Evolutionary conservation across 2,888 invertebrate genomes (phyloP), one percentile per base, ranked within the genome.

Genomic region (Dusona sp.): DNA sequence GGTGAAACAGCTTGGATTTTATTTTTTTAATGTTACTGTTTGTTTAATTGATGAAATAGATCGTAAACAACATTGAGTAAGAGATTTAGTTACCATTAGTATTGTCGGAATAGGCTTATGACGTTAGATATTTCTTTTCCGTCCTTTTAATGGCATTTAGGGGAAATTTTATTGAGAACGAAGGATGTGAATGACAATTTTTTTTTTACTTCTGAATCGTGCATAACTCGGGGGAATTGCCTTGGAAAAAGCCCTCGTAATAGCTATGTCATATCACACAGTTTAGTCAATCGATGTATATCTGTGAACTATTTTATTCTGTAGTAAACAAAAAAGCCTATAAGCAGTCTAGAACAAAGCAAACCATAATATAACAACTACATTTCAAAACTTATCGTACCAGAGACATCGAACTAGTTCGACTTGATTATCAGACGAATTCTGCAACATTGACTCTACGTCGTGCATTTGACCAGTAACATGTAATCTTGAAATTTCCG

Each of bases 211-310:
- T 36, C 61, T 51, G 75, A 80, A 73, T 77, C 82, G 74, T 79
- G 42, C 64, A 70, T 79, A 85, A 85, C 42, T 85, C 78, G 75
- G 25, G 22, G 42, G 48, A 75, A 79, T 81, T 85, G 38, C 67
- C 29, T 64, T 25, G 45, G 72, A 67, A 67, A 22, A 57, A 78
- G 54, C 19, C 70, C 57, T 75, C 48, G 57, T 79, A 74, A 45
- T 73, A 42, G 75, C 68, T 80, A 48, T 75, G 70, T 77, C 79
- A 73, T 68, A 68, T 57, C 45, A 13, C 42, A 42, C 42, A 42
- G 13, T 42, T 79, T 68, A 19, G 19, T 42, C 11, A 73, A 85
- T 74, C 79, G 68, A 82, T 82, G 61, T 61, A 33, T 51, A 70
- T 54, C 61, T 51, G 13, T 70, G 42, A 68, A 29, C 33, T 61